Evolutionary conservation across 2,113 vertebrate species (phyloP), one percentile per base, ranked within the genome.

Genomic region (Campylorhamphus procurvoides): DNA sequence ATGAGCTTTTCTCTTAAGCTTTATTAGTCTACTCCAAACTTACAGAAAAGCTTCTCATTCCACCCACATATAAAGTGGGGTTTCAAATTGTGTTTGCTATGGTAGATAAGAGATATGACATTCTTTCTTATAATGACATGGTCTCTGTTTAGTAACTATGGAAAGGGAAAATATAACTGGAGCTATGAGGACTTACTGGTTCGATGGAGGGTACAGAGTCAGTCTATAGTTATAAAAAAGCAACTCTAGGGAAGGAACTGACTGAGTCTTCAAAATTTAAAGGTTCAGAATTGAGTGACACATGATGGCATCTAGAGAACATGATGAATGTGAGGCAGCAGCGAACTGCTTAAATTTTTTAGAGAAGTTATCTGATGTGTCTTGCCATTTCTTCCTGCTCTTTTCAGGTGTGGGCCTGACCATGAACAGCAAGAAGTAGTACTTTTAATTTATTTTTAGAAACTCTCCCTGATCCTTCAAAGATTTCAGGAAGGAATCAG

Each of bases 11-110:
- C 39, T 82, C n/a, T 50, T 90, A 27, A 86, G 64, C 15, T 56
- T 81, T 71, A 12, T 63, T 95, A 58, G 66, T 75, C 39, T 85
- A 31, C 55, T 92, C 44, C 76, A 95, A 72, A 64, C 62, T 64
- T 72, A 55, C 33, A 86, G 60, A 93, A 91, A 78, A 71, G 14
- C 27, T 79, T 87, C 87, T 84, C 25, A 53, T 81, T 87, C 85
- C 56, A 84, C 44, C 40, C 53, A 87, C 60, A 40, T 53, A 18
- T 71, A 15, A 86, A 95, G 17, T 60, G n/a, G 64, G 40, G 44
- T 96, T 95, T 96, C 85, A 93, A 89, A 88, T 49, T 76, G n/a
- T 52, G 46, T 92, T 85, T 90, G 39, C 68, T 89, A 63, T 75
- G 68, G 72, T 64, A 86, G 84, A 74, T 86, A 58, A 91, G 37